Evolutionary conservation across 2,113 vertebrate genomes (phyloP), one percentile per base, ranked within the genome.

Genomic region (Scolopax mira): DNA sequence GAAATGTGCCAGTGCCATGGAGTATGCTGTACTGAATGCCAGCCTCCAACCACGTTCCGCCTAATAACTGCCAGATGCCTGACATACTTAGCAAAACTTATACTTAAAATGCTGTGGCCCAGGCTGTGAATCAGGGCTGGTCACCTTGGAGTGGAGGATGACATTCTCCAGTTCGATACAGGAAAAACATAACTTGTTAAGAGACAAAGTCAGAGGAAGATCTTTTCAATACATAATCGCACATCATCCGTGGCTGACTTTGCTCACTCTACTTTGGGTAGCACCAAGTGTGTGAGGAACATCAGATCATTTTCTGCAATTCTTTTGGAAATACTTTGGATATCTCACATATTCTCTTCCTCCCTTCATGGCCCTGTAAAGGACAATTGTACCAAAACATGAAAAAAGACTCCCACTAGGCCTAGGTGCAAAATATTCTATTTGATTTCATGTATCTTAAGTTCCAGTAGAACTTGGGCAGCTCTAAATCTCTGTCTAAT

Each of bases 401-500:
- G 25, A 23, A 54, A 61, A 23, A 65, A 46, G 9, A 18, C 6
- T 42, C 31, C 13, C 8, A n/a, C 13, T 51, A 31, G 35, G 44
- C 22, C 14, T 49, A 37, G 49, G 22, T 61, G 10, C 6, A 14
- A 33, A 66, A 33, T 41, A 33, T 67, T 69, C 51, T 16, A 7
- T 74, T 61, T 71, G 30, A 54, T 44, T 79, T 39, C 6, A 42
- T 35, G 27, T 25, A 46, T 48, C 94, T 93, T 51, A 78, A 39
- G 30, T 54, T 58, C 35, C 30, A 84, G 79, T 31, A 74, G 75
- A 74, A 83, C 39, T 85, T 67, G 22, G 24, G 28, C 28, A 85
- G 14, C 72, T 80, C 44, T 73, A n/a, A 85, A 66, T 77, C 88
- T 79, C 74, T 85, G 31, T 44, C 74, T 94, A 81, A 35, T n/a